Base-by-base conservation (phyloP, 2,797 vertebrate species). In the Enteromius radiatus region DNA sequence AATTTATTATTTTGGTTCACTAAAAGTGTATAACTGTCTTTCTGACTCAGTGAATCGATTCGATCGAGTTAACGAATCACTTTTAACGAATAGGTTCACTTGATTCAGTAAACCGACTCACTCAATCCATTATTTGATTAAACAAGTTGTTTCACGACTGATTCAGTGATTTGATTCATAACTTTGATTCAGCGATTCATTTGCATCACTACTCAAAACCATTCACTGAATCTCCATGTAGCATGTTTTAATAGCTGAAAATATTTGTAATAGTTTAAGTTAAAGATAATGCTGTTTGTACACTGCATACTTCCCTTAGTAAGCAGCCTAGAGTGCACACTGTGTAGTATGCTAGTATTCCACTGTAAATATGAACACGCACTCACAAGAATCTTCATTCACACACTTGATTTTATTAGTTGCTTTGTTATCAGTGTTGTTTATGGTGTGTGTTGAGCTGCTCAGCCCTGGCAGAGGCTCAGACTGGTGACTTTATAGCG, bases 381-480 rank as follows among this genome's bases (percentile, higher is more conserved):
- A 70, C 41, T 17, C 23, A 9, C 8, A 70, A 31, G 15, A 17
- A 9, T 19, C 68, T 4, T 49, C 4, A 12, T 12, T 3, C 15
- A 71, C 4, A 47, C 26, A 31, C 23, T 47, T 45, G 28, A 67
- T 38, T 65, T 45, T 70, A 67, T 67, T 36, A 36, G 59, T 28
- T 15, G 12, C 5, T 61, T 61, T 15, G 26, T 21, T 21, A 21
- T 17, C 28, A 28, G 5, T 52, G 26, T 19, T 5, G 9, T 71
- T 5, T 28, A 5, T 4, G 5, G 45, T 69, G 47, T 45, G 38
- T 61, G 17, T 31, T 33, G 11, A n/a, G 77, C 5, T 64, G 3
- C 14, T 83, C 54, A 86, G 26, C 84, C 89, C 85, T 83, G 82
- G 89, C 97, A 99, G 43, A 52, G 88, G 77, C 86, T 91, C 0